These are phyloP conservation scores for Chaetophractus vellerosus DNA, from an alignment of 2,797 vertebrate species.

Conservation along the genomic window DNA sequence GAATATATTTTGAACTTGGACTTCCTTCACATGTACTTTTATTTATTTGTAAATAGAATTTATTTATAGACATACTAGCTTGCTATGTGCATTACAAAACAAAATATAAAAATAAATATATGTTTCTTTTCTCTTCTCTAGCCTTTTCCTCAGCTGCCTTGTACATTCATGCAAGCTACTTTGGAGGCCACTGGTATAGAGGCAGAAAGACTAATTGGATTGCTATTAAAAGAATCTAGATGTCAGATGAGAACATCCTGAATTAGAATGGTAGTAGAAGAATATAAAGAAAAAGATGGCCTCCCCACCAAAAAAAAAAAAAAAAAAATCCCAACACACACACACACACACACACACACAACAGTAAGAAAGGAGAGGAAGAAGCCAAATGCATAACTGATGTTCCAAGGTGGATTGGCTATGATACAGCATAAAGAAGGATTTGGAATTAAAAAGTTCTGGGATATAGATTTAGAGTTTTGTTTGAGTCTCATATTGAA, in stretches of 20 bases:
- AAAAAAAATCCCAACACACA: no score
- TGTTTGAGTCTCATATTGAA: neutral
- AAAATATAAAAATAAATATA: neutral
- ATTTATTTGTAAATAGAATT: slow-evolving; percentile 30
- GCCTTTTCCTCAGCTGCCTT: neutral
- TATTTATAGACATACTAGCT: neutral
- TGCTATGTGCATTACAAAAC: neutral
- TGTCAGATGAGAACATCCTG: neutral
- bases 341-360: neutral
- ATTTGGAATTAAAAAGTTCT: neutral
- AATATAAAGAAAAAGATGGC: neutral
- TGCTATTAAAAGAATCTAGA: neutral
- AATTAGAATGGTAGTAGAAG: neutral
- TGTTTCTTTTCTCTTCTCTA: neutral
- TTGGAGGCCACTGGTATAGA: neutral
- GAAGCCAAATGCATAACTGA: neutral
- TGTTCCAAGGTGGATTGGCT: neutral
- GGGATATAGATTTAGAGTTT: neutral
- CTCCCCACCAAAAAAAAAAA: no score
- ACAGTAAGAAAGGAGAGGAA: neutral
- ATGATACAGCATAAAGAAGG: neutral
- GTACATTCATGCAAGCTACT: neutral
- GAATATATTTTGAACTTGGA: neutral
- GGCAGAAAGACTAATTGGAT: neutral
- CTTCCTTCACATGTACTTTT: neutral